Evolutionary conservation across 2,888 invertebrate species (phyloP), one percentile per base, ranked within the genome.

Genomic region (Drosophila recens): DNA sequence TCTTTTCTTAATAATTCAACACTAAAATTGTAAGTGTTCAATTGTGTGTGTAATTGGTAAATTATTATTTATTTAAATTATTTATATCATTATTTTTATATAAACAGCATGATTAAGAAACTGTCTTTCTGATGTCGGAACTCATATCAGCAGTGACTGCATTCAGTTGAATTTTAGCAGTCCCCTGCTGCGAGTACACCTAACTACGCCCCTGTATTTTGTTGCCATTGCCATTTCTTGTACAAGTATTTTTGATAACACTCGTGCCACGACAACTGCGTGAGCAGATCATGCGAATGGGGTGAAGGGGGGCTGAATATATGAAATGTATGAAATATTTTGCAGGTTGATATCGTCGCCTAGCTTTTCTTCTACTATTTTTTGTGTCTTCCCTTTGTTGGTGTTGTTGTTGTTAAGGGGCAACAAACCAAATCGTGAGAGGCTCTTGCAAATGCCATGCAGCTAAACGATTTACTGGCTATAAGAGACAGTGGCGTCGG

Each of bases 401-500:
- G 17, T 46, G 5, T 15, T 49, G 17, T 38, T 58, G 27, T 48
- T 58, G 45, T 27, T 43, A 15, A 36, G 38, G 38, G 13, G 40
- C 56, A 59, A 65, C 65, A 72, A 68, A 75, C 51, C 72, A 72
- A 76, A 72, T 77, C 66, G 73, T 77, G 73, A 73, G 65, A 65
- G 65, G 51, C 65, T 65, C 58, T 65, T 56, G 64, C 57, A 57
- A 64, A 64, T 56, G 77, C 73, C 73, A 66, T 66, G 69, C 77
- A 67, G 70, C 77, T 77, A 77, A 77, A 77, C 77, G 77, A 77
- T 77, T 77, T 77, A 77, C 77, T 77, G 77, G 76, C 73, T 62
- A 34, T 43, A 49, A 62, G 23, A n/a, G 23, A 3, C 9, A 10
- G 33, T 4, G n/a, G 34, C 27, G 10, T 6, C 15, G 3, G 15